phyloP scores from a whole-genome alignment of 2,113 vertebrate species.

The Xiphias gladius region DNA sequence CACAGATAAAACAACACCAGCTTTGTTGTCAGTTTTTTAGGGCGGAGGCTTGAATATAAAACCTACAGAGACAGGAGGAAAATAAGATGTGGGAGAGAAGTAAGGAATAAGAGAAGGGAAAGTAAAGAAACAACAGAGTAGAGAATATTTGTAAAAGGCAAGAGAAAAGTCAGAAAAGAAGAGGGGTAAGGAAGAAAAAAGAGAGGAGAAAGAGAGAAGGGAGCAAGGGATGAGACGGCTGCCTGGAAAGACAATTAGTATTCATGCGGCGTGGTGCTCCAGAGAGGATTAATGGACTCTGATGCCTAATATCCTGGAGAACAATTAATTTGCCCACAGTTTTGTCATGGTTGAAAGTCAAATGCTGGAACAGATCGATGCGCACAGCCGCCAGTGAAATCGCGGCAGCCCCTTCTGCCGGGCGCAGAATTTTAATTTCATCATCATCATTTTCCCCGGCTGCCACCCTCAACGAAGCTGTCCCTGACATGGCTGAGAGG shows the following conservation, averaged over 20 bases:
- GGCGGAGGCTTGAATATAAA: constrained; percentile 45
- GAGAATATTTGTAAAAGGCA: constrained; percentile 57
- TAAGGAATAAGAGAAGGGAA: constrained; percentile 28
- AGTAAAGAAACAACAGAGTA: constrained; percentile 59
- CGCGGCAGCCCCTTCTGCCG: constrained; percentile 93
- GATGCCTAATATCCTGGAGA: constrained; percentile 99
- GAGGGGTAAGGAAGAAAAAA: constrained; percentile 54
- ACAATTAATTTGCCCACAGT: constrained; percentile 99
- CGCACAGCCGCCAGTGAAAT: constrained; percentile 91
- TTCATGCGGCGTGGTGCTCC: constrained; percentile 92
- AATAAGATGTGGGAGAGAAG: constrained; percentile 29
- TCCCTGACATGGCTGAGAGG: constrained; percentile 85
- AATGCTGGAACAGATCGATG: constrained; percentile 99
- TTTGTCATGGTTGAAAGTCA: constrained; percentile 99
- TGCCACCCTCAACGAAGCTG: constrained; percentile 88
- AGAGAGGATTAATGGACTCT: constrained; percentile 99
- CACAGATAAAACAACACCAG: constrained; percentile 53
- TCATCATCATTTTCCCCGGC: constrained; percentile 89
- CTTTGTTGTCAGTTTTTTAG: constrained; percentile 50
- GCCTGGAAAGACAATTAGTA: constrained; percentile 93
- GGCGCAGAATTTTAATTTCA: constrained; percentile 97
- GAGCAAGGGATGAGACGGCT: constrained; percentile 85
- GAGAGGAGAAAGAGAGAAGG: constrained; percentile 69
- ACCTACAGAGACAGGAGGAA: constrained; percentile 22
- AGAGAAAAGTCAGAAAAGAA: constrained; percentile 54